Percentiles rank a stretch among this genome's conserved stretches.
Evolutionary conservation across 2,113 vertebrate species (phyloP).

Genomic region (Acrocephalus kingi): DNA sequence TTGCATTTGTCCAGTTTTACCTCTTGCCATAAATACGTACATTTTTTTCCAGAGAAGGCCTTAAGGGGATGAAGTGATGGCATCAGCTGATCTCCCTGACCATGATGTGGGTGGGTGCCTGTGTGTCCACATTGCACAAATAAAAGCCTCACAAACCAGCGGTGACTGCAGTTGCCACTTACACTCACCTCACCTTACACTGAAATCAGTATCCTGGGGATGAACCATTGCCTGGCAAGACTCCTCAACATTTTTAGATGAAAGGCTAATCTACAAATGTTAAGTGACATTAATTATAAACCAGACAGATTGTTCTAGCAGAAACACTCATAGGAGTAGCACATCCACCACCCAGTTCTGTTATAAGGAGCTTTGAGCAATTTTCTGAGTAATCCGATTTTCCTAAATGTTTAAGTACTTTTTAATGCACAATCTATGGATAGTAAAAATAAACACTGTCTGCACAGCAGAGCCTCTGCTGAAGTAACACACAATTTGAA

Average conservation of each 20-base stretch:
- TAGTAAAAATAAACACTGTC: slow-evolving; percentile 3
- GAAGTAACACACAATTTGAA: neutral
- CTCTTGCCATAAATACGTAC: neutral
- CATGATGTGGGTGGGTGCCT: neutral
- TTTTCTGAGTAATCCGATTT: slow-evolving; percentile 22
- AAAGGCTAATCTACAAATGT: neutral
- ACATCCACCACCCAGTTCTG: neutral
- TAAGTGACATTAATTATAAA: slow-evolving; percentile 11
- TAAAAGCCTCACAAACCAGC: neutral
- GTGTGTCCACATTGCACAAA: neutral
- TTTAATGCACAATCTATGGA: neutral
- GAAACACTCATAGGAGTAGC: neutral
- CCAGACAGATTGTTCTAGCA: slow-evolving; percentile 5
- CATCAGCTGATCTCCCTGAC: neutral
- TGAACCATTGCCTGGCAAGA: neutral
- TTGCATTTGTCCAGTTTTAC: neutral
- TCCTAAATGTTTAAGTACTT: slow-evolving; percentile 18
- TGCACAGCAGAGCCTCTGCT: neutral
- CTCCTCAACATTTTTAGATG: neutral
- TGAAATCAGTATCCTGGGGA: neutral
- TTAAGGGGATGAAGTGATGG: neutral
- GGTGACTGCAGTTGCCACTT: neutral
- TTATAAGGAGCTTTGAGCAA: neutral
- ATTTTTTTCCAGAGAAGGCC: neutral
- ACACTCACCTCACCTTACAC: neutral